Conservation (phyloP, 2,113 vertebrate species). For the Oxygymnocypris stewartii region DNA sequence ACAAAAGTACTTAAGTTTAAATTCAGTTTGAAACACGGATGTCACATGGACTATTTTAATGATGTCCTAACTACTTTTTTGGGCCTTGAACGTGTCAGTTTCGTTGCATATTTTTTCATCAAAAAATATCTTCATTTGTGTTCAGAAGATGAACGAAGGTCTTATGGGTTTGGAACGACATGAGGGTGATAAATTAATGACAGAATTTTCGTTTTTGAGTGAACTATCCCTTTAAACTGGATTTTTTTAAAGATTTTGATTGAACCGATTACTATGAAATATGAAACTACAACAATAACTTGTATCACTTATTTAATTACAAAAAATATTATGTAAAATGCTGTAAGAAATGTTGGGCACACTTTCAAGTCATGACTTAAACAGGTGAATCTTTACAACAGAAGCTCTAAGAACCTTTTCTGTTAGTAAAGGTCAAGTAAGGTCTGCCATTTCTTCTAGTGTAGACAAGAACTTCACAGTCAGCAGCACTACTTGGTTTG, state of each 20-base stretch:
- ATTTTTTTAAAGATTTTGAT: not conserved
- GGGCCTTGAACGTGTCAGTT: not conserved
- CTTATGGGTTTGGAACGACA: too few relatives aligned
- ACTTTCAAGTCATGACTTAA: not conserved
- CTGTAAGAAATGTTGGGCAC: not conserved
- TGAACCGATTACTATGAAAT: not conserved
- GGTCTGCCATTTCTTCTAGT: not conserved
- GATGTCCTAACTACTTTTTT: not conserved
- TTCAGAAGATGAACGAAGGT: not conserved
- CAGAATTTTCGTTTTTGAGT: not conserved
- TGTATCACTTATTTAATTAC: not conserved
- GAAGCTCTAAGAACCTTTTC: not conserved
- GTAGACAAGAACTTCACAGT: not conserved
- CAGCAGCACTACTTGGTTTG: not conserved
- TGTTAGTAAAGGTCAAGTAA: not conserved
- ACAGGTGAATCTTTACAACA: not conserved
- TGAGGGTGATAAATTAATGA: not conserved
- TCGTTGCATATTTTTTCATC: not conserved
- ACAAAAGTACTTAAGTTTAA: too few relatives aligned
- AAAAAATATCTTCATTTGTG: not conserved
- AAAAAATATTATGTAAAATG: not conserved
- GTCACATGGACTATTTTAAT: not conserved
- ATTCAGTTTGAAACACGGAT: too few relatives aligned
- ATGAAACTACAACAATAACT: not conserved
- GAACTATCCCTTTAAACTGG: not conserved